These are phyloP conservation scores for Canis aureus DNA, from an alignment of 2,113 vertebrate species.

Conservation along the genomic window DNA sequence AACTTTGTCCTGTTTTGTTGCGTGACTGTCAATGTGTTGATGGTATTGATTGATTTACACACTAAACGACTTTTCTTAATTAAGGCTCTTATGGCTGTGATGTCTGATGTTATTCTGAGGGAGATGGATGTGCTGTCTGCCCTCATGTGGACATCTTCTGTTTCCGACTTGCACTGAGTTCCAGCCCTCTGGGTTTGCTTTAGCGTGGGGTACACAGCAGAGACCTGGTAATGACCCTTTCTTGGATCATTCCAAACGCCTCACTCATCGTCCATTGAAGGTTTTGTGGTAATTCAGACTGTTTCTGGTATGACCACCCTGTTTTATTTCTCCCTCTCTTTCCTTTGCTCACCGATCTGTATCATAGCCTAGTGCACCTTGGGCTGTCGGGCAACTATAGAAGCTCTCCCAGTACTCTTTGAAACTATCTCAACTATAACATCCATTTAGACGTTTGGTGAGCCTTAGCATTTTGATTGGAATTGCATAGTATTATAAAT, in stretches of 20 bases:
- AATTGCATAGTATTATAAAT: neutral
- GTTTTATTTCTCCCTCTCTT: fast-evolving
- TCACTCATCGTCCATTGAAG: fast-evolving
- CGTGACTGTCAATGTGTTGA: neutral
- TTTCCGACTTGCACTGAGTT: fast-evolving
- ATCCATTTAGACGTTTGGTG: too few species aligned
- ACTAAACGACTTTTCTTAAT: too few species aligned
- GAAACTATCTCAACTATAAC: neutral
- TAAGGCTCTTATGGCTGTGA: fast-evolving
- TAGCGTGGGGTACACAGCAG: fast-evolving
- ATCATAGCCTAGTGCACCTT: fast-evolving
- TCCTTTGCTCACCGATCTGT: fast-evolving
- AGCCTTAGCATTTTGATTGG: neutral
- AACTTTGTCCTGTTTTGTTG: fast-evolving
- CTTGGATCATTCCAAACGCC: fast-evolving
- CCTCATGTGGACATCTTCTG: fast-evolving
- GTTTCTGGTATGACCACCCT: fast-evolving
- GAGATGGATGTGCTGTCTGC: fast-evolving
- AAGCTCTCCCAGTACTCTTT: neutral
- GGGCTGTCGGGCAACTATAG: fast-evolving
- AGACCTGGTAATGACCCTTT: fast-evolving
- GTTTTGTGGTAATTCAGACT: fast-evolving
- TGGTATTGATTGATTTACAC: neutral
- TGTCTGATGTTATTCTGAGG: neutral
- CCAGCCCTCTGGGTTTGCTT: neutral